These are phyloP conservation scores for Rosalia funebris DNA, from an alignment of 2,888 invertebrate genomes.

Conservation along the genomic window DNA sequence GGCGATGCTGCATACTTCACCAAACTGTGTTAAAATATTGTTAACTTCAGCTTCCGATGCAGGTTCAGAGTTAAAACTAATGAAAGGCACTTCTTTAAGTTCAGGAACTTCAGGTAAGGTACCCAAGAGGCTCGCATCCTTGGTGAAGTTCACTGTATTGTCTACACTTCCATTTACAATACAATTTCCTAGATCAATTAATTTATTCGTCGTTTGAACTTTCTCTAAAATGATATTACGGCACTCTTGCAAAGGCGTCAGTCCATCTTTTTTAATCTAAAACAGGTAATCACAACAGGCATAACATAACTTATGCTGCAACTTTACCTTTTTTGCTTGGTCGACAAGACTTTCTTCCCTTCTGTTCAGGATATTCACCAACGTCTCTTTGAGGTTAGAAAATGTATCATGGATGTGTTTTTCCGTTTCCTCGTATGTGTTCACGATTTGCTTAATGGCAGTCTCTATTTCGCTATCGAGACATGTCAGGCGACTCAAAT, in stretches of 20 bases:
- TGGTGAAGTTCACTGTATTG: slow-evolving; percentile 49
- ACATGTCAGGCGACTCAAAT: slow-evolving; percentile 50
- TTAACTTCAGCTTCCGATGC: slow-evolving; percentile 50
- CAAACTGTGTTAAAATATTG: slow-evolving; percentile 51
- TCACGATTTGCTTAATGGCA: slow-evolving; percentile 54
- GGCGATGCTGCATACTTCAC: slow-evolving; percentile 55
- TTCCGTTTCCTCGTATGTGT: slow-evolving; percentile 55
- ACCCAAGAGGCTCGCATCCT: slow-evolving; percentile 57
- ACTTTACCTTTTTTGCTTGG: slow-evolving; percentile 48
- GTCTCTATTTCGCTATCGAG: slow-evolving; percentile 51
- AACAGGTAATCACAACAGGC: slow-evolving; percentile 28
- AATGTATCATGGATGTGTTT: slow-evolving; percentile 54
- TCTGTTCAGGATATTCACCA: slow-evolving; percentile 49
- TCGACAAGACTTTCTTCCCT: slow-evolving; percentile 51
- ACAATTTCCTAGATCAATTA: slow-evolving; percentile 55
- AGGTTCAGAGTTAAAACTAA: slow-evolving; percentile 65
- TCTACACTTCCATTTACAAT: slow-evolving; percentile 41
- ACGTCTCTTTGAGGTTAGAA: slow-evolving; percentile 47
- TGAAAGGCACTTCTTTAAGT: slow-evolving; percentile 67
- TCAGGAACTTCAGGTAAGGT: slow-evolving; percentile 69
- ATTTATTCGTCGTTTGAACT: slow-evolving; percentile 57
- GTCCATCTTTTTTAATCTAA: slow-evolving; percentile 57
- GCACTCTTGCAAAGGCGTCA: slow-evolving; percentile 62
- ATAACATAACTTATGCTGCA: background rate
- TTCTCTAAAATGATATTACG: slow-evolving; percentile 59